Evolutionary conservation across 1,140 invertebrate genomes (phyloP), one percentile per base, ranked within the genome.

Genomic region (Trichoplusia ni): DNA sequence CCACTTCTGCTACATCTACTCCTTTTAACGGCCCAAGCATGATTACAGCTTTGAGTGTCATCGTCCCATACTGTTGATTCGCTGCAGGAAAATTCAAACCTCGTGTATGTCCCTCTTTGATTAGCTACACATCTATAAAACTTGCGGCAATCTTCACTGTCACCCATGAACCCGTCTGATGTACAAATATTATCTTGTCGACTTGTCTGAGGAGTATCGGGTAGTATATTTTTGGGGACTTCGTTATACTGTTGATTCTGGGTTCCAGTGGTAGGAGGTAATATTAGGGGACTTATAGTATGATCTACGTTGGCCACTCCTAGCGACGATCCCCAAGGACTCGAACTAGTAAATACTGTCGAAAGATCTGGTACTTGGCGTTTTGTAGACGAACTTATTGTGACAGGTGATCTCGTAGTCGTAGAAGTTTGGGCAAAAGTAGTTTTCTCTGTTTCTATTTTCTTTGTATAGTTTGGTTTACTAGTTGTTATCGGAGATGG

Each of bases 41-140:
- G 92, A 84, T 95, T 95, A 81, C 95, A 96, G 6, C 91, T 91
- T 82, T 92, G 84, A 44, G 91, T 79, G 3, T 92, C 81, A 47
- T 93, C 91, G 86, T 96, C 95, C 94, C 94, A 96, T 61, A 95
- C 92, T 5, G 95, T 96, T 63, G 94, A 93, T 37, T 91, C 89
- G 13, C 93, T 93, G 77, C 95, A 96, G 7, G 90, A 91, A 84
- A 94, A 96, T 71, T 95, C 93, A 71, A 94, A 94, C 79, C 91
- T 92, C 47, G 86, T 92, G 65, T 92, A 95, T 1, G 90, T 90
- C 53, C 91, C 92, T 11, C 90, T 80, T 8, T 92, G 92, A 64
- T 93, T 91, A 54, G 91, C 91, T 13, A 96, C 94, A 85, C 95
- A 96, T 84, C 95, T 92, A 76, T 95, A 95, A 81, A 96, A 96